A percentile compares a stretch with the other conserved stretches of the same genome.
Conservation (phyloP, 2,113 vertebrate genomes). For the Myiozetetes cayanensis region DNA sequence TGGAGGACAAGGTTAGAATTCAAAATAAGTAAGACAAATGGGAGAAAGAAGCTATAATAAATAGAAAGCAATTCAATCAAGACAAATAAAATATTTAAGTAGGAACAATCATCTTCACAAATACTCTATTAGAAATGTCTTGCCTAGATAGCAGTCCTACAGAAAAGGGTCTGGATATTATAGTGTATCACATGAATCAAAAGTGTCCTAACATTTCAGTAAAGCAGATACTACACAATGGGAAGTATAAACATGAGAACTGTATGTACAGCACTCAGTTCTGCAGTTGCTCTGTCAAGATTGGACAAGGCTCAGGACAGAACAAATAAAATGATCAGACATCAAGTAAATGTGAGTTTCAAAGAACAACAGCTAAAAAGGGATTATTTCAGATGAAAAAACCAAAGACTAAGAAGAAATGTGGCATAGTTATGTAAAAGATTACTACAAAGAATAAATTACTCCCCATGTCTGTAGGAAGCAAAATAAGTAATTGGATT, state of each 20-base stretch:
- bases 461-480: not conserved
- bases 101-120: not conserved
- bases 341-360: not conserved
- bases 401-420: not conserved
- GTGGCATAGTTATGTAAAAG: not conserved
- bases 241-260: not conserved
- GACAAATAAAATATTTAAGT: slow-evolving; percentile 19
- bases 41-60: slow-evolving; percentile 12
- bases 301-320: not conserved
- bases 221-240: not conserved
- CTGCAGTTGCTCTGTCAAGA: not conserved
- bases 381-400: not conserved
- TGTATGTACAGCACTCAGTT: accelerated
- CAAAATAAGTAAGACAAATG: slow-evolving; percentile 41
- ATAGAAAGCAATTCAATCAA: slow-evolving; percentile 15
- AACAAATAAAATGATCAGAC: not conserved
- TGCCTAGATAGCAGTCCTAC: not conserved
- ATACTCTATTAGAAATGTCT: not conserved
- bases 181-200: not conserved
- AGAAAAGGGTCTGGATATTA: not conserved
- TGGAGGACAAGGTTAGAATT: slow-evolving; percentile 11
- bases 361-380: not conserved
- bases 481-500: not conserved
- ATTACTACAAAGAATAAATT: not conserved
- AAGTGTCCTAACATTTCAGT: not conserved